These are phyloP conservation scores for Protonibea diacanthus DNA, from an alignment of 2,797 vertebrate genomes.

Conservation along the genomic window DNA sequence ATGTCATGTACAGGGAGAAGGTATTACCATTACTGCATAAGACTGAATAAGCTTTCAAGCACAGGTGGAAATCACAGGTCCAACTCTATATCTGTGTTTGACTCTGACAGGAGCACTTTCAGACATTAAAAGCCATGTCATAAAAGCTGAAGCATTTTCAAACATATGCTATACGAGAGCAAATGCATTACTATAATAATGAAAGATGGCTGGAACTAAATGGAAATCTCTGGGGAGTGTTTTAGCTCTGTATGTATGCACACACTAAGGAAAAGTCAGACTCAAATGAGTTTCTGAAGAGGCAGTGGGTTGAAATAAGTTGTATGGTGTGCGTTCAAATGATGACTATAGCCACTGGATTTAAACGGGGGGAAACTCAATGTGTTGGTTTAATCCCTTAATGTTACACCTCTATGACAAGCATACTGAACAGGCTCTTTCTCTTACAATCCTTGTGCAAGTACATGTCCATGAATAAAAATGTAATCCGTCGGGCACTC, in stretches of 20 bases:
- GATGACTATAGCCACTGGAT: slow-evolving; percentile 20
- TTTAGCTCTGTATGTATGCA: background rate
- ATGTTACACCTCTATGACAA: slow-evolving; percentile 40
- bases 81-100: slow-evolving; percentile 10
- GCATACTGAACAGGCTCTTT: slow-evolving; percentile 36
- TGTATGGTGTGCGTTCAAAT: slow-evolving; percentile 28
- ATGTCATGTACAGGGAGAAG: background rate
- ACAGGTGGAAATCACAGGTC: background rate
- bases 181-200: slow-evolving; percentile 23
- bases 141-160: background rate
- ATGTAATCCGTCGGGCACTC: slow-evolving; percentile 13
- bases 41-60: background rate
- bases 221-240: slow-evolving; percentile 22
- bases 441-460: slow-evolving; percentile 1
- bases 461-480: slow-evolving; percentile 54
- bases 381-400: slow-evolving; percentile 56
- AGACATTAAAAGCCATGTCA: background rate
- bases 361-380: slow-evolving; percentile 20
- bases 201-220: slow-evolving; percentile 30
- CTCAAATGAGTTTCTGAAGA: slow-evolving; percentile 32
- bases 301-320: slow-evolving; percentile 13
- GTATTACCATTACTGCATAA: background rate
- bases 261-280: slow-evolving; percentile 2
- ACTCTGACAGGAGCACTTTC: background rate
- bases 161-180: slow-evolving; percentile 21